Conservation (phyloP, 2,797 vertebrate species). For the Crocodylus rhombifer region DNA sequence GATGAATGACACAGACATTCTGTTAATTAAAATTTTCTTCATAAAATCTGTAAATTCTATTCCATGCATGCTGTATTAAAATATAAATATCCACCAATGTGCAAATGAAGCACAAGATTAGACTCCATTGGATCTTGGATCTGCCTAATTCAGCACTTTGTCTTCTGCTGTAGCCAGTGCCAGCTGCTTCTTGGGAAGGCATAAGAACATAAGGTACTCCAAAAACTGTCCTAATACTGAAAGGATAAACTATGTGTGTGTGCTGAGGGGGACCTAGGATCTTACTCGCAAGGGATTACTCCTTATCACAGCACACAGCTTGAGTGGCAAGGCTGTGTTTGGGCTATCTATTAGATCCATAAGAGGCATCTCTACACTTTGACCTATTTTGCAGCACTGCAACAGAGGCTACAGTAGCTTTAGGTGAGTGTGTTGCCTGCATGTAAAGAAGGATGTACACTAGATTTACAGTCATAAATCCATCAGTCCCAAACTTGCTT, state of each 20-base stretch:
- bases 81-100: background rate
- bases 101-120: background rate
- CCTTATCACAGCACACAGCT: background rate
- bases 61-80: background rate
- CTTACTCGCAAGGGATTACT: fast-evolving
- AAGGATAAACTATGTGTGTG: background rate
- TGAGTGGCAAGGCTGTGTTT: background rate
- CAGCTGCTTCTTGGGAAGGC: background rate
- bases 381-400: background rate
- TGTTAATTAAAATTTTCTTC: background rate
- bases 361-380: background rate
- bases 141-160: background rate
- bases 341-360: background rate
- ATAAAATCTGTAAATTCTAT: background rate
- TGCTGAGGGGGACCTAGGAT: background rate
- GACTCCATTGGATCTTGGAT: background rate
- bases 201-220: too few relatives aligned
- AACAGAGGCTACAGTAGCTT: fast-evolving
- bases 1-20: background rate
- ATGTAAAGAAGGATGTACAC: fast-evolving
- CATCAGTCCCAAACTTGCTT: background rate
- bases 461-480: fast-evolving
- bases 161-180: background rate
- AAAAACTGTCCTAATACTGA: background rate
- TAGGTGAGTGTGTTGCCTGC: background rate